These are phyloP conservation scores for Stenopsyche tienmushanensis DNA, from an alignment of 1,140 invertebrate genomes.

Conservation along the genomic window DNA sequence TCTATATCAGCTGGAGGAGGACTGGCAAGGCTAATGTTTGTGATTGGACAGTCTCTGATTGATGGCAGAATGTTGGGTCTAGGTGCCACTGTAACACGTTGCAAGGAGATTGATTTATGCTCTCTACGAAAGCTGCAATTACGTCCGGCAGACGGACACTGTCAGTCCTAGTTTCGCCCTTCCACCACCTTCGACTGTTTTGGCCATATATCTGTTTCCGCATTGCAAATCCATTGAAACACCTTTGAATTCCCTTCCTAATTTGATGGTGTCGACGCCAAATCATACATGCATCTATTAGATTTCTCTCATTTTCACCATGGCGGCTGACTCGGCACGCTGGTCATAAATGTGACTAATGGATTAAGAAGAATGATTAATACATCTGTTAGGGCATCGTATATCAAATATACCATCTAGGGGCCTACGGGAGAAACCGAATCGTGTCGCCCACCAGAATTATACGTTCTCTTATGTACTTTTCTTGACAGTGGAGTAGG, in stretches of 20 bases:
- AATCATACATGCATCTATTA: neutral
- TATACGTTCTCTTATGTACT: no score
- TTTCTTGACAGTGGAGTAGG: constrained; percentile 12
- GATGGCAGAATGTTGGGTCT: constrained; percentile 39
- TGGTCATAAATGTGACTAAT: constrained; percentile 36
- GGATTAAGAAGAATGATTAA: constrained; percentile 38
- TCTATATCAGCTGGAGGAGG: neutral
- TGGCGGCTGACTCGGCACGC: neutral
- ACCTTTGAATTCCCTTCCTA: no score
- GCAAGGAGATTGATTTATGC: constrained; percentile 43
- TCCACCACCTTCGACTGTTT: neutral
- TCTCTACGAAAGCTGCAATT: constrained; percentile 36
- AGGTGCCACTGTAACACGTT: constrained; percentile 40
- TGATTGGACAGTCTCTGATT: constrained; percentile 41
- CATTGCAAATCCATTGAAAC: no score
- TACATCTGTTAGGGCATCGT: constrained; percentile 24
- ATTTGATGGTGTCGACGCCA: no score
- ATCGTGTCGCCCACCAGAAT: constrained; percentile 29
- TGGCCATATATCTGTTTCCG: no score
- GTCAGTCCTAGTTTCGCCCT: constrained; percentile 16
- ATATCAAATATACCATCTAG: constrained; percentile 28
- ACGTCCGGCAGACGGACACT: constrained; percentile 32
- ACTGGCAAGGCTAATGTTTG: constrained; percentile 29
- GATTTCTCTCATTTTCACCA: constrained; percentile 19
- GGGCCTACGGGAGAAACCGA: constrained; percentile 26